Evolutionary conservation across 2,888 invertebrate species (phyloP), one percentile per base, ranked within the genome.

Genomic region (Tanytarsus gracilentus): DNA sequence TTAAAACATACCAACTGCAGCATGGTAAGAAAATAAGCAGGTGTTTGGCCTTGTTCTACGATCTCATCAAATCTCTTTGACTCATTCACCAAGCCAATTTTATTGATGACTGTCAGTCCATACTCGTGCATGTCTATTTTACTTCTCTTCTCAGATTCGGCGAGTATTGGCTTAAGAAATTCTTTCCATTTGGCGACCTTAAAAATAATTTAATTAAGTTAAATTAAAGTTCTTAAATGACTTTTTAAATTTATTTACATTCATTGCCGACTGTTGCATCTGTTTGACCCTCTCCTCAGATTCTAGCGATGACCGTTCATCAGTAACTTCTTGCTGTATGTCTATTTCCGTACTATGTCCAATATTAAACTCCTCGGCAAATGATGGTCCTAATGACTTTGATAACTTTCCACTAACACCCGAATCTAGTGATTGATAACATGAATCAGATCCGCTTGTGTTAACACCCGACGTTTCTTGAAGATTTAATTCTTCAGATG

Each of bases 161-260:
- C 55, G 4, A 55, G 26, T 40, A 55, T 55, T 14, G 55, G 55
- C 9, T 55, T 55, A 7, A 55, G 9, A 16, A 25, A 55, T 40
- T 55, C 55, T 16, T 55, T 55, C 55, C 55, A 55, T 33, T 55
- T 55, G 26, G 55, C 39, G 8, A 55, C 33, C 55, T 55, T 16
- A 11, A 55, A 55, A 2, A 16, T 18, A 53, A 36, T 23, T 25
- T 25, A 3, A 51, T 3, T 25, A 25, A n/a, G n/a, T 29, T 11
- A 51, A 26, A 3, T 4, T 21, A 48, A 48, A 16, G 26, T 9
- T 26, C 9, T 50, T 40, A n/a, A 25, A 26, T 8, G n/a, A 6
- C 3, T 9, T n/a, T 51, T 29, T 8, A 5, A 14, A 51, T 14
- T 16, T 50, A 52, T 27, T 55, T n/a, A 55, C 55, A 27, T 55